Percentiles rank a stretch among this genome's conserved stretches.
phyloP scores from a whole-genome alignment of 2,113 vertebrate species.

The Clinocottus analis region DNA sequence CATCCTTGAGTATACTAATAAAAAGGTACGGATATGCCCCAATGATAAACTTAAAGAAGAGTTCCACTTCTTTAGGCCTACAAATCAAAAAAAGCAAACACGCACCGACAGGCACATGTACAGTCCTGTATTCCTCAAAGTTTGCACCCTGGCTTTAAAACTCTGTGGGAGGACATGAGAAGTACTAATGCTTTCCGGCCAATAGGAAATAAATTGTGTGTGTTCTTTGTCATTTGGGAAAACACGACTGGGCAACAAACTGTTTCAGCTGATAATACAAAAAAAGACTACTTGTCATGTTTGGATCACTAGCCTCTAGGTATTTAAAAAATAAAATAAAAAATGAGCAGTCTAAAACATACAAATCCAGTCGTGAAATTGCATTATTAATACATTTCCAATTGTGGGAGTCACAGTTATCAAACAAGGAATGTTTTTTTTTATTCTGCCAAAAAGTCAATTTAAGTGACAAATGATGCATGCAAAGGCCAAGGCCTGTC shows the following conservation, averaged over 20 bases:
- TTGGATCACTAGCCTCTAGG: neutral
- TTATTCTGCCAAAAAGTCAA: slow-evolving; percentile 3
- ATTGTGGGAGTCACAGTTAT: neutral
- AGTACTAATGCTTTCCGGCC: neutral
- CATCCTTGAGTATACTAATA: neutral
- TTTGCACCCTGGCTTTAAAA: neutral
- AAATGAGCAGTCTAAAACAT: too few relatives aligned
- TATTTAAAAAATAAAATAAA: too few relatives aligned
- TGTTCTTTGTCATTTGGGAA: neutral
- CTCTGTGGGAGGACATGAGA: neutral
- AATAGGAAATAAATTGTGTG: neutral
- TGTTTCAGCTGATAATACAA: neutral
- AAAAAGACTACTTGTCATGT: neutral
- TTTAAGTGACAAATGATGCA: slow-evolving; percentile 30
- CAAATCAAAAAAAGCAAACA: slow-evolving; percentile 16
- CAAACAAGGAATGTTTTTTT: neutral
- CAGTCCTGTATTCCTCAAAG: neutral
- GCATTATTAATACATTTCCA: neutral
- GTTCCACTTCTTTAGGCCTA: neutral
- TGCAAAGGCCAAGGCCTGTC: neutral
- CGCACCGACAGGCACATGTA: neutral
- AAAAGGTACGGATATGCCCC: slow-evolving; percentile 2
- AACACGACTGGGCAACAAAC: neutral
- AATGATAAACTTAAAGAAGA: slow-evolving; percentile 11
- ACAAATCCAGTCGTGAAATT: neutral